Evolutionary conservation across 2,113 vertebrate genomes (phyloP).

Genomic region (Macrotis lagotis): DNA sequence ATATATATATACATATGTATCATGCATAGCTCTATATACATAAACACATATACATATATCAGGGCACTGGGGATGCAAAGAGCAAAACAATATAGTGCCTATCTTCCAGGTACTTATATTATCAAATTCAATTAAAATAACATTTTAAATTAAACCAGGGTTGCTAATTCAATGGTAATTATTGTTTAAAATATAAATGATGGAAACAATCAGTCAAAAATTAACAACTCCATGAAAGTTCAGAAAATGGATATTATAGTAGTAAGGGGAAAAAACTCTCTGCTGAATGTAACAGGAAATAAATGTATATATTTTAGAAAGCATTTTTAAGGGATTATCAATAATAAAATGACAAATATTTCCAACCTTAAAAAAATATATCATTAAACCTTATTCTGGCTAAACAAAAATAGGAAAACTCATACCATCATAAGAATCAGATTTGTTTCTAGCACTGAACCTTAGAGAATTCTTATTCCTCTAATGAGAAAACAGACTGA

Average conservation of each 20-base stretch:
- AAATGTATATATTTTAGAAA: not conserved
- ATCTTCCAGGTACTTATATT: not conserved
- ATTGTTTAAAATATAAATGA: not conserved
- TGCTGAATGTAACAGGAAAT: not conserved
- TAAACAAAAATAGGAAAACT: not conserved
- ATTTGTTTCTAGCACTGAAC: not conserved
- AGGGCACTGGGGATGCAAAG: not conserved
- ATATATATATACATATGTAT: not conserved
- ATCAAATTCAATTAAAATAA: slow-evolving; percentile 4
- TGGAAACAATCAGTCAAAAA: not conserved
- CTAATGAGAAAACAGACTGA: not conserved
- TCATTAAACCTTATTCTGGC: not conserved
- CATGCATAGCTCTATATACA: no score
- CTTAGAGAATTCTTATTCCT: not conserved
- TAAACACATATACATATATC: not conserved
- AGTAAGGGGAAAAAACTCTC: not conserved
- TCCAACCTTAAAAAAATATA: slow-evolving; percentile 2
- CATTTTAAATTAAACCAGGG: slow-evolving; percentile 6
- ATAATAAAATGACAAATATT: not conserved
- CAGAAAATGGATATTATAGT: slow-evolving; percentile 4
- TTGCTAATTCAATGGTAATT: not conserved
- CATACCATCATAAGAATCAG: not conserved
- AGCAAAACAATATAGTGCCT: not conserved
- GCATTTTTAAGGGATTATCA: not conserved
- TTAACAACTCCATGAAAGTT: not conserved